Conservation (phyloP, 2,888 invertebrate genomes). For the Agrochola circellaris region DNA sequence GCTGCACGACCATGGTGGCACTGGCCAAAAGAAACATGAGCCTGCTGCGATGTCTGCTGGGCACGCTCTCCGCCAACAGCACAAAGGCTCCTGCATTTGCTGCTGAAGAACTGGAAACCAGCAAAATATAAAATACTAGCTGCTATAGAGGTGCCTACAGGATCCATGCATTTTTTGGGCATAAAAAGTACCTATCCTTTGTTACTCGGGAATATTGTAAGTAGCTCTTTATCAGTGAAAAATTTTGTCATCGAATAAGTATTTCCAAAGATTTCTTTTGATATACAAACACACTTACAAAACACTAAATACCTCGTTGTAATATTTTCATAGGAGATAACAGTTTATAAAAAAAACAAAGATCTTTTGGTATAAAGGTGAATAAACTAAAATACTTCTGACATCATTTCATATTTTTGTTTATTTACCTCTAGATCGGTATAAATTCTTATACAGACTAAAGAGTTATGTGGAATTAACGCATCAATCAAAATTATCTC, state of each 20-base stretch:
- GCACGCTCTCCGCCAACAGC: slow-evolving; percentile 81
- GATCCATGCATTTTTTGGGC: not conserved
- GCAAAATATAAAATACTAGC: not conserved
- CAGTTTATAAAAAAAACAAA: not conserved
- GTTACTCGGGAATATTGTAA: not conserved
- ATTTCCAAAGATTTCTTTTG: not conserved
- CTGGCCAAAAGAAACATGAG: slow-evolving; percentile 85
- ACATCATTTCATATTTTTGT: not conserved
- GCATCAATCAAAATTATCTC: not conserved
- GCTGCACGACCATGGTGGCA: slow-evolving; percentile 80
- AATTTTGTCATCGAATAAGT: not conserved
- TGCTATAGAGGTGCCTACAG: not conserved
- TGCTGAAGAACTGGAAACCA: slow-evolving; percentile 79
- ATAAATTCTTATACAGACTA: not conserved
- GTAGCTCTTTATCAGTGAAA: not conserved
- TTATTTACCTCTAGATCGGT: not conserved
- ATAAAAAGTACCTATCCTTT: no score
- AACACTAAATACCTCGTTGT: not conserved
- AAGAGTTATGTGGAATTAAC: not conserved
- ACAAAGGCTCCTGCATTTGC: slow-evolving; percentile 86
- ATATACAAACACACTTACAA: not conserved
- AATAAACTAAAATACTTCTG: slow-evolving; percentile 32
- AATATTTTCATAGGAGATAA: slow-evolving; percentile 2
- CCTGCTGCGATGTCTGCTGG: slow-evolving; percentile 75
- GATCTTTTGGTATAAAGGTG: not conserved